Percentiles rank a stretch among this genome's conserved stretches.
phyloP scores from a whole-genome alignment of 1,140 invertebrate genomes.

The Musca vetustissima region DNA sequence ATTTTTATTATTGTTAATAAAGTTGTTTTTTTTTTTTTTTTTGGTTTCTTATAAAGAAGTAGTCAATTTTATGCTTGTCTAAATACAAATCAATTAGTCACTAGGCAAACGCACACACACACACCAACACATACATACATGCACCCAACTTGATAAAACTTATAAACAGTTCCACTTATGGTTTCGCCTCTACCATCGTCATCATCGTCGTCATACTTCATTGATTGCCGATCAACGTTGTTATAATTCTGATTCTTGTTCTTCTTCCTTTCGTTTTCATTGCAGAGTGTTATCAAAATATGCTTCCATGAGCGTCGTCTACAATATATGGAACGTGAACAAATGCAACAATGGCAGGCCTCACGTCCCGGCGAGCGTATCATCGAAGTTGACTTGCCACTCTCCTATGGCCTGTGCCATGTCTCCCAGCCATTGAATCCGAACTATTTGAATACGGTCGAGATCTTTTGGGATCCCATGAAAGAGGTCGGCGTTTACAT shows the following conservation, averaged over 20 bases:
- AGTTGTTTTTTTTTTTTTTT: too few species aligned
- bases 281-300: slow-evolving; percentile 82
- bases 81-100: too few species aligned
- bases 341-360: slow-evolving; percentile 87
- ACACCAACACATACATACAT: too few species aligned
- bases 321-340: slow-evolving; percentile 93
- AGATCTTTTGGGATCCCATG: slow-evolving; percentile 93
- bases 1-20: too few species aligned
- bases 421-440: slow-evolving; percentile 71
- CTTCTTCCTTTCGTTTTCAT: slow-evolving; percentile 18
- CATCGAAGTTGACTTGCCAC: slow-evolving; percentile 88
- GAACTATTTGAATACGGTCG: slow-evolving; percentile 75
- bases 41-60: too few species aligned
- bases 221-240: too few species aligned
- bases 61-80: too few species aligned
- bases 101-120: too few species aligned
- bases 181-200: too few species aligned
- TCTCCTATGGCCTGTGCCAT: slow-evolving; percentile 89
- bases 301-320: slow-evolving; percentile 95
- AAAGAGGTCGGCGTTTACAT: slow-evolving; percentile 94
- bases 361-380: slow-evolving; percentile 87
- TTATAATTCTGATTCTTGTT: slow-evolving; percentile 8
- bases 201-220: too few species aligned
- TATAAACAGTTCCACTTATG: too few species aligned
- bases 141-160: too few species aligned